phyloP scores from a whole-genome alignment of 2,797 vertebrate genomes.

The Bradypus variegatus region DNA sequence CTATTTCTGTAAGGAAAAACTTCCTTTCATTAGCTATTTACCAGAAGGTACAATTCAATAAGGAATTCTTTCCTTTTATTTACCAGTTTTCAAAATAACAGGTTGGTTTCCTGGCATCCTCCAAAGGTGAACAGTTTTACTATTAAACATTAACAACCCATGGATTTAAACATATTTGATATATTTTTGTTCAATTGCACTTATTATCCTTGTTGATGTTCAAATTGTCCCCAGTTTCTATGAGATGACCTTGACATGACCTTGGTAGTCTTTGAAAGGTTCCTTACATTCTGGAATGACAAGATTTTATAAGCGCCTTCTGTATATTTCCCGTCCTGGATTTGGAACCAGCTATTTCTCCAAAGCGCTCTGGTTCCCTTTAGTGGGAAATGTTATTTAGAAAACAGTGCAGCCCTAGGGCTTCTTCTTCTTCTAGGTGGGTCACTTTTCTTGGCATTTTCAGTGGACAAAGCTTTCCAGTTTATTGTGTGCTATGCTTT shows the following conservation, averaged over 20 bases:
- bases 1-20: not conserved
- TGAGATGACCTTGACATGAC: no score
- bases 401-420: not conserved
- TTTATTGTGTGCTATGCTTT: not conserved
- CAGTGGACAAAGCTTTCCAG: not conserved
- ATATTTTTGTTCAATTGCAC: not conserved
- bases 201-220: not conserved
- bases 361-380: not conserved
- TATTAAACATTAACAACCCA: not conserved
- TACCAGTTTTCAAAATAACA: not conserved
- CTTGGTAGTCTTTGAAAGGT: not conserved
- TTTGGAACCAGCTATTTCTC: not conserved
- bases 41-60: not conserved
- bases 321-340: not conserved
- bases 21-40: not conserved
- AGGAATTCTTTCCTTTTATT: not conserved
- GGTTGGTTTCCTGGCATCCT: not conserved
- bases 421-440: not conserved
- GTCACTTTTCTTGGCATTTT: not conserved
- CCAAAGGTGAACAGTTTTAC: not conserved
- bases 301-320: not conserved
- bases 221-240: not conserved
- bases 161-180: not conserved
- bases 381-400: not conserved
- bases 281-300: not conserved